These are phyloP conservation scores for Grallaria varia DNA, from an alignment of 2,113 vertebrate genomes.

Conservation along the genomic window DNA sequence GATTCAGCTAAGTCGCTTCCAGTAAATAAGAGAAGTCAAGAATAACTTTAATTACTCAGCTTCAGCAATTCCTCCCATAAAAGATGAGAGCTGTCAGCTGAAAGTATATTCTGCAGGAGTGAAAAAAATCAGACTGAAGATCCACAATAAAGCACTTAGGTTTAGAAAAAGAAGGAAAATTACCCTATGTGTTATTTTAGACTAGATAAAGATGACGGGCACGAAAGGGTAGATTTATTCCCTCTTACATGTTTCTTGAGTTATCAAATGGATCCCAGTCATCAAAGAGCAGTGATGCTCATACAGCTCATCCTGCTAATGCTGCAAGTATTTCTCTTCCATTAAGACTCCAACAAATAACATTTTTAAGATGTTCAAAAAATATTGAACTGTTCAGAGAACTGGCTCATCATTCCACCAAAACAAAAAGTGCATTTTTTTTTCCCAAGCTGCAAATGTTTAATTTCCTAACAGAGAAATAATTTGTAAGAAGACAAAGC, in stretches of 20 bases:
- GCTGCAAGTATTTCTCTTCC: neutral
- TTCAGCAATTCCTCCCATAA: slow-evolving; percentile 22
- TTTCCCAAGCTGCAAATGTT: neutral
- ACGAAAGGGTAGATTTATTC: slow-evolving; percentile 31
- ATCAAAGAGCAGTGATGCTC: neutral
- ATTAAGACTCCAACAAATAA: neutral
- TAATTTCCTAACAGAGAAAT: neutral
- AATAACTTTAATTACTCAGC: slow-evolving; percentile 61
- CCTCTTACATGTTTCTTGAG: neutral
- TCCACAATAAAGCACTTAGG: neutral
- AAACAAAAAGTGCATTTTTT: neutral
- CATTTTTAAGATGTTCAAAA: neutral
- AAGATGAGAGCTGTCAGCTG: slow-evolving; percentile 21
- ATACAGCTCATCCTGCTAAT: neutral
- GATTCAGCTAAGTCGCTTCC: slow-evolving; percentile 19
- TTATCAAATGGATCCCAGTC: slow-evolving; percentile 4
- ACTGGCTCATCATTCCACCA: neutral
- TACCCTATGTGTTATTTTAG: slow-evolving; percentile 23
- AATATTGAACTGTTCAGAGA: neutral
- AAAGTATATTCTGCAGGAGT: neutral
- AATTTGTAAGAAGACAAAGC: neutral
- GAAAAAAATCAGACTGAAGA: neutral
- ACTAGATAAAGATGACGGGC: neutral
- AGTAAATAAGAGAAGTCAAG: slow-evolving; percentile 55
- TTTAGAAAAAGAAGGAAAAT: slow-evolving; percentile 10